Conservation (phyloP, 2,797 vertebrate species). For the Microcaecilia unicolor region DNA sequence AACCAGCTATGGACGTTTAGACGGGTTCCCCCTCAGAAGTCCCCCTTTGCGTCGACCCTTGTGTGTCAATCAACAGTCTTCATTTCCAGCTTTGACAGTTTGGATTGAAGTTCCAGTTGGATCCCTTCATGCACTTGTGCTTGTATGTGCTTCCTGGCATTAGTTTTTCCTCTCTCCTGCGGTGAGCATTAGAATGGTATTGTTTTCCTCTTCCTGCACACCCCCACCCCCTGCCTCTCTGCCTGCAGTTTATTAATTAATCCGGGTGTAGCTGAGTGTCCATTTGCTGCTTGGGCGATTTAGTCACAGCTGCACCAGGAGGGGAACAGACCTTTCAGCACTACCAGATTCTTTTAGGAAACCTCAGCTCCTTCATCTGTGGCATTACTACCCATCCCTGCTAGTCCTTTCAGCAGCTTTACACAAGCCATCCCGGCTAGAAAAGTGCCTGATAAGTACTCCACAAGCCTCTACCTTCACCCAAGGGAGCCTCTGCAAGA, state of each 20-base stretch:
- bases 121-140: background rate
- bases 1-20: too few relatives aligned
- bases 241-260: slow-evolving; percentile 3
- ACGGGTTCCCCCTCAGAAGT: too few relatives aligned
- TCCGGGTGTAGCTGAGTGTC: background rate
- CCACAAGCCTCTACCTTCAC: background rate
- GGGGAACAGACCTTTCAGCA: background rate
- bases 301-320: background rate
- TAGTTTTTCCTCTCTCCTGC: too few relatives aligned
- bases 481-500: too few relatives aligned
- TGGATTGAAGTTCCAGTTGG: too few relatives aligned
- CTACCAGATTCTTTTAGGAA: background rate
- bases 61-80: too few relatives aligned
- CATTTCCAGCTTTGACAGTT: too few relatives aligned
- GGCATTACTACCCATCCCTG: too few relatives aligned
- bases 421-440: background rate
- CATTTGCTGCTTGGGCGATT: slow-evolving; percentile 5
- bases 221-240: background rate
- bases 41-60: too few relatives aligned
- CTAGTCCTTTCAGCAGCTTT: background rate
- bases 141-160: accelerated
- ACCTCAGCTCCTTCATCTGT: background rate
- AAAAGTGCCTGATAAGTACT: background rate
- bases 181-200: too few relatives aligned
- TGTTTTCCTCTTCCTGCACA: too few relatives aligned